Base-by-base conservation (phyloP, 2,797 vertebrate genomes). In the Smutsia gigantea region DNA sequence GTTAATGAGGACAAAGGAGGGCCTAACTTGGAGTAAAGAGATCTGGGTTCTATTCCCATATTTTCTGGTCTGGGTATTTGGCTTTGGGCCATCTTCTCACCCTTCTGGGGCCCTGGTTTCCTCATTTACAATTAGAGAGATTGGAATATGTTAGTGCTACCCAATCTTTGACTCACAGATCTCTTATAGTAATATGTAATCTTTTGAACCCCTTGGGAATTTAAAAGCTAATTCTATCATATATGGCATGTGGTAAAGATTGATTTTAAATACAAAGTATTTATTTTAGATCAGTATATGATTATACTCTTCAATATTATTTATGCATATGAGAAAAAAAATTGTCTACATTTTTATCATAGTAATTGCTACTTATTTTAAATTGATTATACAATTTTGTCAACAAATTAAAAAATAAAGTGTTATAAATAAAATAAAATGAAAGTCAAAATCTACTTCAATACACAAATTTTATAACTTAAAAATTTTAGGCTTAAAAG, bases 331-430 rank as follows among this genome's bases (percentile, higher is more conserved):
- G 64, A 63, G 77, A 71, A 86, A 90, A 87, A 95, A 85, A 61
- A n/a, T 49, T 61, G 0, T 88, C 46, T 82, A 31, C 9, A 69
- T 69, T 74, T 46, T 68, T 89, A 89, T 89, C 7, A 71, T 75
- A 90, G 1, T 55, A 79, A 78, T 61, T 94, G 6, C 42, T 91
- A 0, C 79, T 94, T 77, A 66, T 14, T 68, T 75, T 90, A 93
- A 94, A 61, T 68, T 87, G 8, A 8, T 91, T 79, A 7, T 94
- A 5, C 87, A 93, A 8, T 63, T 77, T 90, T 93, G 25, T 85
- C 85, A 72, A 93, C 49, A 90, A 66, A 93, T 90, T 91, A 2
- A 85, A 90, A 91, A 91, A 88, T 83, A 59, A 95, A 83, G 93
- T 79, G 42, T 87, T 95, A 37, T 31, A 64, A 46, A 46, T 46